Percentiles rank a stretch among this genome's conserved stretches.
Conservation (phyloP, 2,113 vertebrate genomes). For the Lycocorax pyrrhopterus region DNA sequence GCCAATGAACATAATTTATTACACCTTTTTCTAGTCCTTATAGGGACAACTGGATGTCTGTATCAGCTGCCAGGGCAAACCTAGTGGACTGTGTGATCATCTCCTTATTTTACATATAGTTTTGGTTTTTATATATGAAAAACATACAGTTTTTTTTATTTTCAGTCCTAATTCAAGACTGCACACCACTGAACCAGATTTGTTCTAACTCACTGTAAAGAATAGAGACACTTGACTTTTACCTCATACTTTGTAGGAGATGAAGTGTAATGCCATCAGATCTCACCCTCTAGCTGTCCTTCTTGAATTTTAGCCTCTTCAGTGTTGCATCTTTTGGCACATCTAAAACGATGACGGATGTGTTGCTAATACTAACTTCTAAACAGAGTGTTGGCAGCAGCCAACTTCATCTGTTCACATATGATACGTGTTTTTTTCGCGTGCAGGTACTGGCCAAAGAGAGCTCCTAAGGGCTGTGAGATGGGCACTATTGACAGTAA, state of each 20-base stretch:
- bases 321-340: background rate
- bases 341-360: background rate
- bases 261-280: background rate
- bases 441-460: background rate
- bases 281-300: background rate
- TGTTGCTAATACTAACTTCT: background rate
- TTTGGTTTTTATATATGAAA: background rate
- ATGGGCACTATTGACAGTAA: background rate
- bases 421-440: rapidly evolving
- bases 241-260: background rate
- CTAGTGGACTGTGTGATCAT: background rate
- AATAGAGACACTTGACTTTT: background rate
- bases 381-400: background rate
- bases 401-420: background rate
- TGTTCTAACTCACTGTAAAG: background rate
- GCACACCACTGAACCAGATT: background rate
- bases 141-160: background rate
- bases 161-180: background rate
- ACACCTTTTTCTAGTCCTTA: background rate
- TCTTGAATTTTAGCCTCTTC: background rate
- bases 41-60: background rate
- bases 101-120: background rate
- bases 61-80: background rate
- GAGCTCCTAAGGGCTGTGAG: background rate
- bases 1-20: background rate